Evolutionary conservation across 2,888 invertebrate genomes (phyloP).

Genomic region (Lasius fuliginosus): DNA sequence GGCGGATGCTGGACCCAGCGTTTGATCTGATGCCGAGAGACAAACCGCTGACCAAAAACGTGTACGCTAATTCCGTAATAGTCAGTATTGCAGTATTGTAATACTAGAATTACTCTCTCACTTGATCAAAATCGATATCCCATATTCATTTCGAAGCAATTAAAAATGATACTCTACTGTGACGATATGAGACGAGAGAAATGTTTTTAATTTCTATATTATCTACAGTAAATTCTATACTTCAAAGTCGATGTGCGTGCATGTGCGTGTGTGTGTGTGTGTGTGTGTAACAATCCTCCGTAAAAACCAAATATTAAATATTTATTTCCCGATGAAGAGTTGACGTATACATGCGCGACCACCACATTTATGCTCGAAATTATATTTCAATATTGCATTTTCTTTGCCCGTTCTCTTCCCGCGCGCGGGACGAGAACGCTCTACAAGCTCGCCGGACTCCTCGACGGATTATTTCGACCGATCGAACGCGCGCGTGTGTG

Average conservation of each 20-base stretch:
- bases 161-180: not conserved
- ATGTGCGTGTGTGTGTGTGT: not conserved
- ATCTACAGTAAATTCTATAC: not conserved
- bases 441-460: not conserved
- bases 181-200: not conserved
- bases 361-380: conserved; percentile 16
- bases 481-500: conserved; percentile 15
- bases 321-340: not conserved
- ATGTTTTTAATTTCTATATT: not conserved
- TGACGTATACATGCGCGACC: not conserved
- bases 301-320: not conserved
- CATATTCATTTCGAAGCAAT: not conserved
- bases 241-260: not conserved
- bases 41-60: conserved; percentile 50
- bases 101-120: conserved; percentile 1
- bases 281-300: not conserved
- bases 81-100: not conserved
- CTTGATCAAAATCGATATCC: not conserved
- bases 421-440: not conserved
- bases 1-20: conserved; percentile 20
- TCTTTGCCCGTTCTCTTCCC: not conserved
- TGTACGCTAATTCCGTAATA: conserved; percentile 35
- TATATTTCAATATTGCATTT: conserved; percentile 24
- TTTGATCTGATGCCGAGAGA: conserved; percentile 40
- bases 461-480: conserved; percentile 37